These are phyloP conservation scores for Platichthys flesus DNA, from an alignment of 2,113 vertebrate species.

Conservation along the genomic window DNA sequence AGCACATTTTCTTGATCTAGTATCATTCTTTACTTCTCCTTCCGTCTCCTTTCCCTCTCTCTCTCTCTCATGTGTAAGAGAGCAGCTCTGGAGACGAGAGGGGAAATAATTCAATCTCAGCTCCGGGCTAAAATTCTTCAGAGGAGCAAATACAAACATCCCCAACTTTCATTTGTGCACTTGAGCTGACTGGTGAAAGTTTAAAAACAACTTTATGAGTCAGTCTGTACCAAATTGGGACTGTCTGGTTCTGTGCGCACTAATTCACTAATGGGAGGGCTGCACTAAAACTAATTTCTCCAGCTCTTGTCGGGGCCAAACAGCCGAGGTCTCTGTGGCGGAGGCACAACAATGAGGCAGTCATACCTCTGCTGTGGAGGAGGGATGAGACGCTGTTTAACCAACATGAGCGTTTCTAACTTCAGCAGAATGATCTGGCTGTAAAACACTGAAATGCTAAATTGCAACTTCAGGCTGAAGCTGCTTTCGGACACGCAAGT, in stretches of 20 bases:
- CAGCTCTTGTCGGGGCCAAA: constrained; percentile 4
- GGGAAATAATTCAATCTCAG: constrained; percentile 7
- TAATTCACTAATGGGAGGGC: constrained; percentile 15
- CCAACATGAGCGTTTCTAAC: neutral
- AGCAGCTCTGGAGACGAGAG: neutral
- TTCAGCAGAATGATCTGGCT: neutral
- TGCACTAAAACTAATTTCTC: constrained; percentile 39
- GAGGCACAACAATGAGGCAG: constrained; percentile 18
- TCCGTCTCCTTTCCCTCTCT: neutral
- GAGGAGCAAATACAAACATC: neutral
- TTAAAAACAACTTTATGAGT: constrained; percentile 23
- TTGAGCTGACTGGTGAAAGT: neutral
- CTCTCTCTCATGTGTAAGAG: neutral
- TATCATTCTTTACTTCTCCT: neutral
- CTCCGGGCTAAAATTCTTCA: constrained; percentile 13
- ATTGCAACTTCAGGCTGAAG: too few species aligned
- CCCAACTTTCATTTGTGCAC: neutral
- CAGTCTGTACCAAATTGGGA: neutral
- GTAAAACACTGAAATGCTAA: too few species aligned
- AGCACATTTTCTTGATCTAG: constrained; percentile 12
- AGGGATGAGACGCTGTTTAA: neutral
- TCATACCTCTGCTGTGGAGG: constrained; percentile 23
- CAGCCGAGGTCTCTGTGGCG: neutral
- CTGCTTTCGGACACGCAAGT: too few species aligned
- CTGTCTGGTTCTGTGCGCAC: constrained; percentile 11